Conservation (phyloP, 2,888 invertebrate genomes). For the Leucophora obtusa region DNA sequence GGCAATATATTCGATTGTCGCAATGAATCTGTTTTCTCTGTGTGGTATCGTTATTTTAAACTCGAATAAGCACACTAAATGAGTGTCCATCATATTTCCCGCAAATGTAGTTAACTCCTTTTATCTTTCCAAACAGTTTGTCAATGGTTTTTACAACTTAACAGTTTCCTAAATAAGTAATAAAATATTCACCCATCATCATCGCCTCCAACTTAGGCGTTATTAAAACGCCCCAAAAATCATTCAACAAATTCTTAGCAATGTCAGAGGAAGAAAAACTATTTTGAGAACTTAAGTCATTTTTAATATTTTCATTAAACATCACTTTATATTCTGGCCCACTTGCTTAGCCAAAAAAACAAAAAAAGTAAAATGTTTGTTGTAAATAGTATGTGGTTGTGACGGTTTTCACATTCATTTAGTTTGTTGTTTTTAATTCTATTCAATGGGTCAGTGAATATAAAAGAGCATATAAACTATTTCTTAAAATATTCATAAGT, state of each 20-base stretch:
- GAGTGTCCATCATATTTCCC: no score
- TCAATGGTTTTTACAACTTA: no score
- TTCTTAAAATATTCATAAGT: slow-evolving; percentile 46
- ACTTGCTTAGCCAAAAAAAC: background rate
- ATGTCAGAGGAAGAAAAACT: slow-evolving; percentile 7
- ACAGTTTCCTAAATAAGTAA: no score
- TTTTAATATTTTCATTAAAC: slow-evolving; percentile 47
- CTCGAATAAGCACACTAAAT: no score
- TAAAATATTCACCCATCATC: no score
- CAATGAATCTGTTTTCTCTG: no score
- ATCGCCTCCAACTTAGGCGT: no score
- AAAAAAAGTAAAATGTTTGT: background rate
- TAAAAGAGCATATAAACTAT: slow-evolving; percentile 29
- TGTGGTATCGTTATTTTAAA: no score
- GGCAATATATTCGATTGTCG: no score
- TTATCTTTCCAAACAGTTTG: no score
- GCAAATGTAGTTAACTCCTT: no score
- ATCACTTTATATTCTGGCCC: slow-evolving; percentile 28
- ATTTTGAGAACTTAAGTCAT: slow-evolving; percentile 39
- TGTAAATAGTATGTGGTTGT: background rate
- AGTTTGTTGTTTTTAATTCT: background rate
- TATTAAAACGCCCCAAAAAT: no score
- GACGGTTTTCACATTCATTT: background rate
- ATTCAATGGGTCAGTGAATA: slow-evolving; percentile 16
- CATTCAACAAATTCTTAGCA: background rate